A percentile compares a stretch with the other conserved stretches of the same genome.
Conservation (phyloP, 2,888 invertebrate genomes). For the Buathra laborator region DNA sequence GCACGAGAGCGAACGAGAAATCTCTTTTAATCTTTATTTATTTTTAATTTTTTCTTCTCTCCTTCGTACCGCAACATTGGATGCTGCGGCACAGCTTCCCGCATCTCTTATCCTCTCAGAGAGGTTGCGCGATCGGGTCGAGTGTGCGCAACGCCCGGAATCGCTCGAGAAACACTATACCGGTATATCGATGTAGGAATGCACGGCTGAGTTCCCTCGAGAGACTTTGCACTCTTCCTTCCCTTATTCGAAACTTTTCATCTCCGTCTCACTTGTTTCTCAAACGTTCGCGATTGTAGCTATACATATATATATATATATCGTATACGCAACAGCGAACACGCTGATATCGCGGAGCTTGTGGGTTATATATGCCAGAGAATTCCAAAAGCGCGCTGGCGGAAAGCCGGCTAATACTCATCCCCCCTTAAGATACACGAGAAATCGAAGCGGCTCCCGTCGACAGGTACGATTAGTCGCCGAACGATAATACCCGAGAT, state of each 20-base stretch:
- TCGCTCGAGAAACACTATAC: conserved; percentile 53
- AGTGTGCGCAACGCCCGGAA: conserved; percentile 37
- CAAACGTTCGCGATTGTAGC: background rate
- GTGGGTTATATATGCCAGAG: conserved; percentile 13
- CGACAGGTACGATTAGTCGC: conserved; percentile 20
- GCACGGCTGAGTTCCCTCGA: conserved; percentile 52
- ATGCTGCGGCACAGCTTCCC: conserved; percentile 18
- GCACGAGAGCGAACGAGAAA: conserved; percentile 54
- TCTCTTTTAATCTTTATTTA: conserved; percentile 38
- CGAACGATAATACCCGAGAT: background rate
- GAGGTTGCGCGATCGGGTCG: conserved; percentile 47
- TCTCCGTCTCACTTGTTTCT: conserved; percentile 17
- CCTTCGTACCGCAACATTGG: background rate
- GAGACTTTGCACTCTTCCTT: conserved; percentile 20
- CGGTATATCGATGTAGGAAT: conserved; percentile 55
- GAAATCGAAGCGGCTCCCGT: conserved; percentile 20
- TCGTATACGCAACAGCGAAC: conserved; percentile 48
- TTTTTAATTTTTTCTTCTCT: background rate
- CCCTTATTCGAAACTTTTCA: background rate
- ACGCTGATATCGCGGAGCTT: conserved; percentile 47
- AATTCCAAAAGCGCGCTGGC: conserved; percentile 6
- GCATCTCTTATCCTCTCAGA: conserved; percentile 51
- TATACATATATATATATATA: conserved; percentile 27
- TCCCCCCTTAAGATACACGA: background rate
- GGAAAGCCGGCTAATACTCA: background rate